Evolutionary conservation across 2,888 invertebrate species (phyloP).

Genomic region (Spicauda simplicius): DNA sequence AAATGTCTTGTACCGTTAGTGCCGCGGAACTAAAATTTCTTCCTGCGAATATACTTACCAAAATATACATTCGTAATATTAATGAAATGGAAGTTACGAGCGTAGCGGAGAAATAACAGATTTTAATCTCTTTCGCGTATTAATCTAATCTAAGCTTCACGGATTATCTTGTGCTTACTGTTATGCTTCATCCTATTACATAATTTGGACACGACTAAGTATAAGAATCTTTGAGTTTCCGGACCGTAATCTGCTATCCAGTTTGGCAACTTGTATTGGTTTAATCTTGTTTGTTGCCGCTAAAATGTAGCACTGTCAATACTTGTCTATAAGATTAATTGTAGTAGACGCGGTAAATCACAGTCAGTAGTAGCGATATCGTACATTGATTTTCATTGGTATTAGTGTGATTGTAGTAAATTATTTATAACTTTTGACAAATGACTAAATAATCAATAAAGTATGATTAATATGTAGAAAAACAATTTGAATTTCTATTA

Average conservation of each 20-base stretch:
- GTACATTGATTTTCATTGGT: background rate
- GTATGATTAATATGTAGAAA: no score
- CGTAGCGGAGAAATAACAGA: background rate
- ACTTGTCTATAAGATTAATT: background rate
- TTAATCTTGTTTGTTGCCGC: background rate
- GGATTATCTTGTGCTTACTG: background rate
- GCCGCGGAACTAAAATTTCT: no score
- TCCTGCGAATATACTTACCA: no score
- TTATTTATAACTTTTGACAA: no score
- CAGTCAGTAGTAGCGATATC: background rate
- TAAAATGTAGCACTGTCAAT: background rate
- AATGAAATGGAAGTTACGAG: no score
- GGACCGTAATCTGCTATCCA: conserved; percentile 10
- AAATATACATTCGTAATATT: no score
- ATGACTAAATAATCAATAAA: no score
- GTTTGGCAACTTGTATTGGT: conserved; percentile 7
- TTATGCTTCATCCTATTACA: background rate
- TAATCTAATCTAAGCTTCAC: background rate
- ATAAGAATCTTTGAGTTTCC: conserved; percentile 5
- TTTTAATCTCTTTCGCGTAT: background rate
- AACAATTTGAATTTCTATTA: no score
- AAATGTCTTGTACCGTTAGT: no score
- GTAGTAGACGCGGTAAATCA: background rate
- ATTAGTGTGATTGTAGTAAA: no score
- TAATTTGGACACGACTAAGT: background rate